phyloP scores from a whole-genome alignment of 2,113 vertebrate species.

The Irena cyanogastra region DNA sequence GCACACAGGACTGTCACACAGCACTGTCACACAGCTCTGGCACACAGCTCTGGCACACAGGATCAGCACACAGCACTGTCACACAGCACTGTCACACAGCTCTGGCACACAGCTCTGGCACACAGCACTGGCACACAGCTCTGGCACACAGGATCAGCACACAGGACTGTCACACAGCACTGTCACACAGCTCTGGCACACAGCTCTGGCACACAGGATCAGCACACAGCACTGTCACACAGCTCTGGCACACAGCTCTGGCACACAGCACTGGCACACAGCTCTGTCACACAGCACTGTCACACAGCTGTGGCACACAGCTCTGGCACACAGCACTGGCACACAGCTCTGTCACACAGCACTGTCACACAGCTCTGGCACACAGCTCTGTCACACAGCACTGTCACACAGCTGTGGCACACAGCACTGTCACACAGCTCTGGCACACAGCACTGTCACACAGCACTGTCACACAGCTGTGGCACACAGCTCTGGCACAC shows the following conservation, averaged over 20 bases:
- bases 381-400: too few relatives aligned
- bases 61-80: neutral
- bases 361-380: neutral
- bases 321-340: too few relatives aligned
- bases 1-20: too few relatives aligned
- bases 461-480: neutral
- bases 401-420: too few relatives aligned
- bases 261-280: neutral
- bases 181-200: too few relatives aligned
- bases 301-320: neutral
- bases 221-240: neutral
- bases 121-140: neutral
- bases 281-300: accelerated
- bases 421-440: neutral
- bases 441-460: neutral
- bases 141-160: neutral
- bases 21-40: too few relatives aligned
- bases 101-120: neutral
- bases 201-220: too few relatives aligned
- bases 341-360: neutral
- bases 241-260: neutral
- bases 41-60: too few relatives aligned
- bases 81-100: too few relatives aligned
- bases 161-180: too few relatives aligned
- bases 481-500: neutral